Percentiles rank a stretch among this genome's conserved stretches.
Conservation (phyloP, 2,888 invertebrate genomes). For the Neoaliturus tenellus region DNA sequence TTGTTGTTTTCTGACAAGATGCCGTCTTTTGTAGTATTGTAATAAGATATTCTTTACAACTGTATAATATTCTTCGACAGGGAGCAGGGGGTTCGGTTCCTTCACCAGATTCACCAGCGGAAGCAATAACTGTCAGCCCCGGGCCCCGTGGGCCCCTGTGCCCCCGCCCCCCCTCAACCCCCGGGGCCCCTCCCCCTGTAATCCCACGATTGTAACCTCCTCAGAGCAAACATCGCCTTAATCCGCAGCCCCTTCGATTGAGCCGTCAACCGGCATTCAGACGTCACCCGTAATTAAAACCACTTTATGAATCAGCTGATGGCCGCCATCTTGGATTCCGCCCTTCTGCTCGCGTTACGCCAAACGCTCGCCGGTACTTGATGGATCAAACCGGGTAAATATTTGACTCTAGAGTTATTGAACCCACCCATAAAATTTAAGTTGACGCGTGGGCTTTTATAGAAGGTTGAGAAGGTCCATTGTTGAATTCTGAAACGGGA, state of each 20-base stretch:
- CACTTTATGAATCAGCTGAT: conserved; percentile 41
- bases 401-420: neutral
- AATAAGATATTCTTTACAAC: no score
- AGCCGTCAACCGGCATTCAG: conserved; percentile 45
- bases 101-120: no score
- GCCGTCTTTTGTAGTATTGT: no score
- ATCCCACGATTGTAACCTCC: conserved; percentile 31
- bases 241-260: conserved; percentile 17
- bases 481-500: no score
- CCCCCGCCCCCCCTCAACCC: neutral
- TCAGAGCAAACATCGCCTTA: conserved; percentile 1
- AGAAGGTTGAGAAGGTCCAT: no score
- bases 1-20: no score
- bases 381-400: neutral
- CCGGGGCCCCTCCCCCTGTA: neutral
- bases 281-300: conserved; percentile 46
- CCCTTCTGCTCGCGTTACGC: conserved; percentile 25
- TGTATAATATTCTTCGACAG: no score
- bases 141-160: neutral
- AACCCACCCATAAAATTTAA: neutral
- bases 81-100: no score
- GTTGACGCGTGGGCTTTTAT: neutral
- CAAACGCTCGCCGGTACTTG: neutral
- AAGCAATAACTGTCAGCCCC: conserved; percentile 3
- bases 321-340: conserved; percentile 47